Evolutionary conservation across 2,888 invertebrate genomes (phyloP), one percentile per base, ranked within the genome.

Genomic region (Onthophagus sagittarius): DNA sequence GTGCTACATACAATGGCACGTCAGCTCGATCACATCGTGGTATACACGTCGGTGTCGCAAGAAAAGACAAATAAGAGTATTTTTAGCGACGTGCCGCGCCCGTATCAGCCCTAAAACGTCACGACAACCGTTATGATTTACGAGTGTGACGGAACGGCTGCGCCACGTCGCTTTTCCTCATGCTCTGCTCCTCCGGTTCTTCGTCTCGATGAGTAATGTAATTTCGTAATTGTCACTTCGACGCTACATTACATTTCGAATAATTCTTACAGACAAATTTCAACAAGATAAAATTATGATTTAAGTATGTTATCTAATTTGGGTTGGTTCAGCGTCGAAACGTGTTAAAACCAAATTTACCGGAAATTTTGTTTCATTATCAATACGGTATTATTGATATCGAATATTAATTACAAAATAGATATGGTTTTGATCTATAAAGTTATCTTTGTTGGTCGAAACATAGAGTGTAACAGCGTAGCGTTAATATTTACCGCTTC

Each of bases 161-260:
- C 39, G 39, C 9, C 7, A 53, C 39, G 39, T 53, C 39, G 39
- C 39, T 7, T 53, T 11, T 23, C 23, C 23, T 23, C 23, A 3
- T 23, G 5, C 39, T 53, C 11, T 53, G 9, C 39, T 53, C 7
- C 39, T 53, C 11, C 39, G 23, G 23, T 23, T 53, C 39, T 11
- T 53, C 39, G 39, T 53, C 11, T 11, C 39, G 39, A 53, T 84
- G 83, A 84, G 82, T 83, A 83, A 84, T 84, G 83, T 82, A 84
- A 84, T 84, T 84, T 84, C 83, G 82, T 84, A 84, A 84, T 84
- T 84, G 84, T 84, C 84, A 84, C 82, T 82, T 82, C 79, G 77
- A 80, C 79, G 39, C 23, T 23, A 23, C 3, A 23, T 23, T 23
- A 23, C 23, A 23, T 23, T 23, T 23, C 23, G 23, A 23, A 23